A percentile compares a stretch with the other conserved stretches of the same genome.
These are phyloP conservation scores for Eurystomus glaucurus DNA, from an alignment of 2,797 vertebrate species.

Conservation along the genomic window DNA sequence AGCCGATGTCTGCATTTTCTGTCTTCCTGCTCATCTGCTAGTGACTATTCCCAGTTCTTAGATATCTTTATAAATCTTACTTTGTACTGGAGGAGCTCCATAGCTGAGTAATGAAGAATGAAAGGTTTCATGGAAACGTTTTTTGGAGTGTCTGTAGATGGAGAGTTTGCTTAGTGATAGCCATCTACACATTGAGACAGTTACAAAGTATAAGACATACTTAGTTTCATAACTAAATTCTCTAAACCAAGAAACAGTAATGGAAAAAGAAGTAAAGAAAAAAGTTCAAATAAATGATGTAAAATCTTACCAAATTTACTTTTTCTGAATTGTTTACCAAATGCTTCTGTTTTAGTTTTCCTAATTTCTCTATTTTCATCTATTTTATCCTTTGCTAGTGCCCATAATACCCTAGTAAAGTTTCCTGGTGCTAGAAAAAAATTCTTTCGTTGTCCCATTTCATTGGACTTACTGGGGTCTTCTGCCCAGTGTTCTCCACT, in stretches of 20 bases:
- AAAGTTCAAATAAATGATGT: neutral
- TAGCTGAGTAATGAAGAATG: neutral
- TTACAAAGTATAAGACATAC: neutral
- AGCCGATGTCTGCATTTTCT: slow-evolving; percentile 2
- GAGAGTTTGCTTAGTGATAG: neutral
- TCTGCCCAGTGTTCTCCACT: neutral
- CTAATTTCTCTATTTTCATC: neutral
- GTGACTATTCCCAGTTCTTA: neutral
- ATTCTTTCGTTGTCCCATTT: neutral
- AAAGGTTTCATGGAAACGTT: neutral
- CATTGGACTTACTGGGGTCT: rapidly evolving
- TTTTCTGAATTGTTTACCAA: neutral
- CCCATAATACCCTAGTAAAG: neutral
- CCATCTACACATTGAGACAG: neutral
- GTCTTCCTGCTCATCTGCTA: neutral
- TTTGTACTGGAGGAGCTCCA: neutral
- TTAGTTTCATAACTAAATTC: neutral
- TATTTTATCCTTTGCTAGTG: neutral
- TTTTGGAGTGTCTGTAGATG: neutral
- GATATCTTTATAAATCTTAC: neutral
- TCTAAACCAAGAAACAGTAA: neutral
- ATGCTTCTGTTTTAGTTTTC: neutral
- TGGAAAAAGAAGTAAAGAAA: neutral
- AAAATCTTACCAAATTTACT: neutral
- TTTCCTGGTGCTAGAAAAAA: neutral